phyloP scores from a whole-genome alignment of 2,113 vertebrate genomes.

The Trochalopteron elliotii region DNA sequence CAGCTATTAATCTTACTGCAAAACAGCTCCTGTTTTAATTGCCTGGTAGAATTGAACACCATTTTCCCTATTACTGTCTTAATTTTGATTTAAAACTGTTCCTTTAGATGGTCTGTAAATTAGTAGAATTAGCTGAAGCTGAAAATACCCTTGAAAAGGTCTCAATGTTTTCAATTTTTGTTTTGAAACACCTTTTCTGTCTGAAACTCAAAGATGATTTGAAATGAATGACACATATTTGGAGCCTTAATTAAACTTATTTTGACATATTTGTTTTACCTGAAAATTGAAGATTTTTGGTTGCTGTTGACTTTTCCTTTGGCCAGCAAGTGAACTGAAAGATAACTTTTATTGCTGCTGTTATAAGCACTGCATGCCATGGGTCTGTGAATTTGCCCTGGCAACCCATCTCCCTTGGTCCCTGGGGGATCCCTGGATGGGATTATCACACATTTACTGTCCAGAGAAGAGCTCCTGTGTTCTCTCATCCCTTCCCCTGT shows the following conservation, averaged over 20 bases:
- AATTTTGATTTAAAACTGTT: not conserved
- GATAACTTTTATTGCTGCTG: not conserved
- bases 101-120: not conserved
- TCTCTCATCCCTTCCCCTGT: not conserved
- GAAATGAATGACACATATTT: not conserved
- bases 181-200: not conserved
- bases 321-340: not conserved
- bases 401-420: not conserved
- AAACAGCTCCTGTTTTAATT: not conserved
- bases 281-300: not conserved
- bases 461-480: not conserved
- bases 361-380: accelerated
- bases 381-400: not conserved
- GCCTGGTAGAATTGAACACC: not conserved
- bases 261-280: not conserved
- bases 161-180: not conserved
- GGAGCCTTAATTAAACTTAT: not conserved
- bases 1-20: not conserved
- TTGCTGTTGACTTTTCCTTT: not conserved
- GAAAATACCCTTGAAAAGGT: not conserved
- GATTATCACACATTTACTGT: not conserved
- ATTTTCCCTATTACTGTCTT: not conserved
- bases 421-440: not conserved
- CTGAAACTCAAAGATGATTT: not conserved
- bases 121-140: not conserved